phyloP scores from a whole-genome alignment of 2,113 vertebrate species.

The Siniperca knerii region DNA sequence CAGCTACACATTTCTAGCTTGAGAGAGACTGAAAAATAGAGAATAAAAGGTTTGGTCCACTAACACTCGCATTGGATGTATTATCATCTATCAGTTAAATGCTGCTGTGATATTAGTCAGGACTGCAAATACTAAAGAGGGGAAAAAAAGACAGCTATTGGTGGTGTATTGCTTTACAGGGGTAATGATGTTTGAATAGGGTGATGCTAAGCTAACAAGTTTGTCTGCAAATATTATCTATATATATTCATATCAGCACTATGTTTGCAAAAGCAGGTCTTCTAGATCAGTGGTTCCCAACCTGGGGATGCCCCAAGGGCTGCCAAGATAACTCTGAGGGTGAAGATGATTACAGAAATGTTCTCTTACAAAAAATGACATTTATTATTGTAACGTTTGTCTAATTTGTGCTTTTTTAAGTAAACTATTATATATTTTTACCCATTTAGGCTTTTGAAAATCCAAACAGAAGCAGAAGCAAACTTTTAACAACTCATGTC shows the following conservation, averaged over 20 bases:
- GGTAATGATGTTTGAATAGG: neutral
- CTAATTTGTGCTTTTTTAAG: neutral
- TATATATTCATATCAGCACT: neutral
- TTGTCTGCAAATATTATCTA: neutral
- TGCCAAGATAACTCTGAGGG: neutral
- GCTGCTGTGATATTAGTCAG: neutral
- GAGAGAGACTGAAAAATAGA: conserved; percentile 8
- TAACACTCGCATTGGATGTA: neutral
- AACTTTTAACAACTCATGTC: neutral
- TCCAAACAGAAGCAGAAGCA: neutral
- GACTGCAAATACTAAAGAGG: neutral
- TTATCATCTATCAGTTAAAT: conserved; percentile 1
- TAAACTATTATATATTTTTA: neutral
- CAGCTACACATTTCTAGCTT: conserved; percentile 4
- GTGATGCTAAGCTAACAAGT: neutral
- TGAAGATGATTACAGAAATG: neutral
- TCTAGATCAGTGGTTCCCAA: neutral
- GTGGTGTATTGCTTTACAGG: neutral
- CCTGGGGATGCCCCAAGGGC: neutral
- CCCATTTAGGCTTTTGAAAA: neutral
- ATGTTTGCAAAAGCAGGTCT: neutral
- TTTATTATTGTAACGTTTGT: neutral
- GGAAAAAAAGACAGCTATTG: neutral
- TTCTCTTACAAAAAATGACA: too few species aligned
- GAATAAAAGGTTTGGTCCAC: neutral